phyloP scores from a whole-genome alignment of 1,140 invertebrate species.

The Pogonus chalceus region DNA sequence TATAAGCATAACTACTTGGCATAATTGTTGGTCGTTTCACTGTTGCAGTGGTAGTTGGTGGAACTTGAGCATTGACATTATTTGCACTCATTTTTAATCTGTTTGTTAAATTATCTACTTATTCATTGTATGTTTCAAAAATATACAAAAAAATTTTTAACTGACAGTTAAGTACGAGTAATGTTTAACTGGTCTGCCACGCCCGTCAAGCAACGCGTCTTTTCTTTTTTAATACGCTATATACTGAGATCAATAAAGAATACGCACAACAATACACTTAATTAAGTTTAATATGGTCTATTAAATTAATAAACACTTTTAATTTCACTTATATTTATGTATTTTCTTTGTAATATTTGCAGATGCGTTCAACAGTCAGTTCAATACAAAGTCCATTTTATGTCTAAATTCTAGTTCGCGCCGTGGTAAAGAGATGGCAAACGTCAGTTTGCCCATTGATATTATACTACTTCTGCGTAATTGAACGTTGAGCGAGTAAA shows the following conservation, averaged over 20 bases:
- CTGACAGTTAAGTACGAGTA: slow-evolving; percentile 19
- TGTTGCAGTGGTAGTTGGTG: slow-evolving; percentile 31
- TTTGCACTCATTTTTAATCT: slow-evolving; percentile 31
- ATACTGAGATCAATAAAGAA: neutral
- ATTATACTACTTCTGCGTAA: no score
- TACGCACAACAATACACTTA: neutral
- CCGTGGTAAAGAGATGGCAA: neutral
- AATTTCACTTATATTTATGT: neutral
- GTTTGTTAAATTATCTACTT: slow-evolving; percentile 7
- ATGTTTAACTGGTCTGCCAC: slow-evolving; percentile 29
- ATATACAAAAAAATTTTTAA: slow-evolving; percentile 5
- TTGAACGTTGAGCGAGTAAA: no score
- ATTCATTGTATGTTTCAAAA: neutral
- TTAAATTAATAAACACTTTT: slow-evolving; percentile 1
- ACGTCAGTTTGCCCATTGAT: no score
- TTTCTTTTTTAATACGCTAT: neutral
- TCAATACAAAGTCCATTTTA: neutral
- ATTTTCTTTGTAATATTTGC: slow-evolving; percentile 1
- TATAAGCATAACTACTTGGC: slow-evolving; percentile 36
- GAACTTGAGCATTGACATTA: slow-evolving; percentile 31
- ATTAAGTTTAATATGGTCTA: no score
- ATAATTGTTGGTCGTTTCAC: slow-evolving; percentile 35
- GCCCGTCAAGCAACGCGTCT: slow-evolving; percentile 20
- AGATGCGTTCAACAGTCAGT: slow-evolving; percentile 1
- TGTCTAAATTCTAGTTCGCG: neutral